Evolutionary conservation across 2,797 vertebrate species (phyloP).

Genomic region (Catharus ustulatus): DNA sequence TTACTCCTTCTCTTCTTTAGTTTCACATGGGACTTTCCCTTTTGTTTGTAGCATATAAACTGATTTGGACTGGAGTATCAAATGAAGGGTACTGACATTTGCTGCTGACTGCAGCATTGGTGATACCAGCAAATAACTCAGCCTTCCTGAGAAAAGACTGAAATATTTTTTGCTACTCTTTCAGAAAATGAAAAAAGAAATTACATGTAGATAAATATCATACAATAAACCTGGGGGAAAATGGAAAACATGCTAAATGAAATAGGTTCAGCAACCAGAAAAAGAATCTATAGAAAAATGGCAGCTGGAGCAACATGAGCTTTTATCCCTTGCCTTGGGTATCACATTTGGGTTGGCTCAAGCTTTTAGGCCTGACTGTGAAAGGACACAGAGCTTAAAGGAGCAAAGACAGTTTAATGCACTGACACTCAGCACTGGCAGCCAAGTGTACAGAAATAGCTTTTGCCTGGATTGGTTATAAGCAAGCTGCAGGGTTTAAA

Average conservation of each 20-base stretch:
- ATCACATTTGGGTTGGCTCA: neutral
- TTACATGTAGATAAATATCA: neutral
- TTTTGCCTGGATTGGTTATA: constrained; percentile 30
- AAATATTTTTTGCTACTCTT: neutral
- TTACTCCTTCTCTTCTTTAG: neutral
- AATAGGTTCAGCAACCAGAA: neutral
- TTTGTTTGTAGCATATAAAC: neutral
- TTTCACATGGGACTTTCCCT: neutral
- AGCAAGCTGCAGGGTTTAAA: neutral
- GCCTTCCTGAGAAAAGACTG: neutral
- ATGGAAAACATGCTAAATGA: neutral
- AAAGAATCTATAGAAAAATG: neutral
- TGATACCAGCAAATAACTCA: neutral
- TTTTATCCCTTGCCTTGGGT: neutral
- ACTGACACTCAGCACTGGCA: neutral
- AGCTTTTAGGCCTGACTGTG: neutral
- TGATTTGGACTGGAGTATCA: neutral
- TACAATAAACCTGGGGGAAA: neutral
- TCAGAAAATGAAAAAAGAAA: constrained; percentile 11
- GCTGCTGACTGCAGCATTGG: neutral
- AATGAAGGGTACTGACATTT: neutral
- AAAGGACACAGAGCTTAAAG: neutral
- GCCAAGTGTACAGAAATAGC: constrained; percentile 32
- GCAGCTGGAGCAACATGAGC: neutral
- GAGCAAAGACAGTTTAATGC: neutral